A percentile compares a stretch with the other conserved stretches of the same genome.
Evolutionary conservation across 2,888 invertebrate species (phyloP).

Genomic region (Disparrhopalites patrizii): DNA sequence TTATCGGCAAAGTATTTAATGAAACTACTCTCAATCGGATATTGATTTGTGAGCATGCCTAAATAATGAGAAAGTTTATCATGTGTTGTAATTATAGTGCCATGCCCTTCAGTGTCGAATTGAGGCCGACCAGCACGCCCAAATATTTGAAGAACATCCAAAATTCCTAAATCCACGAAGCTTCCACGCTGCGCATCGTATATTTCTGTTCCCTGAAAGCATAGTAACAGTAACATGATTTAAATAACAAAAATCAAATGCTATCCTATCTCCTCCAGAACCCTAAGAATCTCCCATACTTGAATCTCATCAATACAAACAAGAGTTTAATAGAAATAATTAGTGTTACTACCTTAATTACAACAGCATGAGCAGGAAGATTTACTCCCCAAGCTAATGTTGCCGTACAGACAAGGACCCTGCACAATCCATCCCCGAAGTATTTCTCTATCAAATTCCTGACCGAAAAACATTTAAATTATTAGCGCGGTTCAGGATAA

Average conservation of each 20-base stretch:
- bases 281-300: no score
- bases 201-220: slow-evolving; percentile 81
- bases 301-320: no score
- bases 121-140: slow-evolving; percentile 98
- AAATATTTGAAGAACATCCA: slow-evolving; percentile 97
- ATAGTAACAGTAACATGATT: not conserved
- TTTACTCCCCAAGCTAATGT: slow-evolving; percentile 99
- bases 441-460: slow-evolving; percentile 81
- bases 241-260: not conserved
- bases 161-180: slow-evolving; percentile 90
- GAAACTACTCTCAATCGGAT: slow-evolving; percentile 98
- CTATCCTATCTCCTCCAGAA: no score
- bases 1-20: slow-evolving; percentile 88
- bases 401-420: slow-evolving; percentile 89
- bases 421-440: slow-evolving; percentile 81
- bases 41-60: slow-evolving; percentile 88
- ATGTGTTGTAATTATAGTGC: slow-evolving; percentile 90
- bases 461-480: no score
- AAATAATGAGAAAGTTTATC: slow-evolving; percentile 90
- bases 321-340: slow-evolving; percentile 11
- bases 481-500: slow-evolving; percentile 4
- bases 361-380: slow-evolving; percentile 95
- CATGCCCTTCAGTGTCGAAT: slow-evolving; percentile 90
- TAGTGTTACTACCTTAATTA: slow-evolving; percentile 69
- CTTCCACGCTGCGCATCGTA: slow-evolving; percentile 93